Percentiles rank a stretch among this genome's conserved stretches.
phyloP scores from a whole-genome alignment of 2,797 vertebrate species.

The Pampus argenteus region DNA sequence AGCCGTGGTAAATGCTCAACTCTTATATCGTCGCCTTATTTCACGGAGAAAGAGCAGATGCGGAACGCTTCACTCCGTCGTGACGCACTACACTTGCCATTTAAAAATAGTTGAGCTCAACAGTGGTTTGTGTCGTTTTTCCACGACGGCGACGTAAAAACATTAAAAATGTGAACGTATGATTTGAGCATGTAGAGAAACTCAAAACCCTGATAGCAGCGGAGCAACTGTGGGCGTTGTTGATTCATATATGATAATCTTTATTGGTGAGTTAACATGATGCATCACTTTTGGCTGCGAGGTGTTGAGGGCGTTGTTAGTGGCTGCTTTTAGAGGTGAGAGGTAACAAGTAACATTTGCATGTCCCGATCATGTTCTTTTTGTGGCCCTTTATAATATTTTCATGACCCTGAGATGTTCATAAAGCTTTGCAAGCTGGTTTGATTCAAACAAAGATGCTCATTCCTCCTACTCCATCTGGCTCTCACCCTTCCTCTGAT shows the following conservation, averaged over 20 bases:
- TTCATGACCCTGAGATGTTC: conserved; percentile 8
- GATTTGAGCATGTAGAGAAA: conserved; percentile 2
- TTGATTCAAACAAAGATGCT: conserved; percentile 40
- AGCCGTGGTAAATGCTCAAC: no score
- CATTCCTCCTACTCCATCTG: conserved; percentile 34
- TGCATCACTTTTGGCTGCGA: conserved; percentile 15
- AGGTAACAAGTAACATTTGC: not conserved
- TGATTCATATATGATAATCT: conserved; percentile 35
- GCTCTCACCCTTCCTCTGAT: conserved; percentile 17
- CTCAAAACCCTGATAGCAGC: conserved; percentile 4
- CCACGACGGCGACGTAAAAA: not conserved
- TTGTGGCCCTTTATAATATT: not conserved
- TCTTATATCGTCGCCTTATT: not conserved
- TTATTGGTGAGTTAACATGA: conserved; percentile 20
- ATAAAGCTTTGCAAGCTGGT: conserved; percentile 8
- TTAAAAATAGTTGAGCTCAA: conserved; percentile 8
- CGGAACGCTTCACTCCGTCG: not conserved
- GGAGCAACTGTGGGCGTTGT: conserved; percentile 11
- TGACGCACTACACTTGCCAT: conserved; percentile 13
- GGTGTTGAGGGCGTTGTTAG: not conserved
- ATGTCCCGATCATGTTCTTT: not conserved
- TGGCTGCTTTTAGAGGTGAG: not conserved
- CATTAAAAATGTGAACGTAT: not conserved
- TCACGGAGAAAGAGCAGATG: not conserved
- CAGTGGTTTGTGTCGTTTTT: conserved; percentile 11